Base-by-base conservation (phyloP, 2,113 vertebrate species). In the Aleadryas rufinucha region DNA sequence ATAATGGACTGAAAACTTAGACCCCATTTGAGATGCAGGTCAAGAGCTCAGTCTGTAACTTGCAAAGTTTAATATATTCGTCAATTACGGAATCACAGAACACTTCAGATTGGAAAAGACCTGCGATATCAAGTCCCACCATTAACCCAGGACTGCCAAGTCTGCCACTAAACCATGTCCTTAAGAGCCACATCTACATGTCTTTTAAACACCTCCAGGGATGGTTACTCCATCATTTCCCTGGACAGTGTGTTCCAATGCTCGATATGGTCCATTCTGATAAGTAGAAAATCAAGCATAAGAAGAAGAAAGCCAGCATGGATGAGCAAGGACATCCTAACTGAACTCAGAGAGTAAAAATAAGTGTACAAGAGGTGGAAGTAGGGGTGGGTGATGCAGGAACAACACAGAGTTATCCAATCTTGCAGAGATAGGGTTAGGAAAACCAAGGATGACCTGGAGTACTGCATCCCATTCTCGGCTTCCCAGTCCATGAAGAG, bases 211-310 rank as follows among this genome's bases (percentile, higher is more conserved):
- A 30, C 11, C 17, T 39, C 7, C 53, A 68, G 39, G 45, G 44
- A 28, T 27, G 21, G 31, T 27, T 71, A 22, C 41, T 47, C 20
- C 6, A 28, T 3, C 37, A 9, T 22, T 65, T 59, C 22, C 17
- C 15, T 7, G 26, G 26, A 31, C 24, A 37, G 27, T 0, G 0
- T 60, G 10, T 18, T 53, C 45, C 54, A 69, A 0, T 27, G 41
- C 17, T 60, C 61, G 9, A 31, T 15, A 7, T 27, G 28, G 30
- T 41, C 63, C 30, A 54, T 35, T 11, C 41, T 19, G 5, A 23
- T 6, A 23, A 31, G 11, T 3, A 47, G 30, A 76, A 69, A 61
- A 76, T 54, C 14, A 76, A 54, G n/a, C 16, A 41, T 21, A 31
- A 21, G 28, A 75, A 26, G 30, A 76, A 47, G 39, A 16, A 83